These are phyloP conservation scores for Temnothorax unifasciatus DNA, from an alignment of 2,888 invertebrate genomes.

Conservation along the genomic window DNA sequence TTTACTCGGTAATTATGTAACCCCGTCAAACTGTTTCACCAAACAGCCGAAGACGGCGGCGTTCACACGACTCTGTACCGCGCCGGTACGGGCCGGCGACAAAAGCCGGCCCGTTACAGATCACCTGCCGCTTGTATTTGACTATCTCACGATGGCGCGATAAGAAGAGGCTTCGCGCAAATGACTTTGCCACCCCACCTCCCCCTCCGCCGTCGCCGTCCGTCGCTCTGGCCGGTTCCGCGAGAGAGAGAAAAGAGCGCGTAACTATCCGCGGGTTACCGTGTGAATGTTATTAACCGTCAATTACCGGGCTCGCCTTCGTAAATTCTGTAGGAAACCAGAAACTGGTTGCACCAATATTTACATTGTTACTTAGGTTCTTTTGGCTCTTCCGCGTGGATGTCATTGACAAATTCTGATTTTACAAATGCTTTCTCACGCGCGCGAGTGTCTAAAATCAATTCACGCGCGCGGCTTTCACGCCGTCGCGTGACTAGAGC, in stretches of 20 bases:
- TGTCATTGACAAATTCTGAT: slow-evolving; percentile 6
- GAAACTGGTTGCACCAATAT: slow-evolving; percentile 8
- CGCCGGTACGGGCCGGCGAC: slow-evolving; percentile 62
- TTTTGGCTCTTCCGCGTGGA: neutral
- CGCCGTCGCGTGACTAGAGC: slow-evolving; percentile 12
- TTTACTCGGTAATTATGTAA: slow-evolving; percentile 85
- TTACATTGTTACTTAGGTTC: neutral
- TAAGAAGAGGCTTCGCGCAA: slow-evolving; percentile 61
- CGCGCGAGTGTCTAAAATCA: slow-evolving; percentile 12
- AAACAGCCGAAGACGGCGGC: slow-evolving; percentile 80
- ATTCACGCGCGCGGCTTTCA: slow-evolving; percentile 1
- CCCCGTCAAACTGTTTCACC: slow-evolving; percentile 85
- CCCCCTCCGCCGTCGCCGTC: neutral
- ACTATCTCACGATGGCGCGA: slow-evolving; percentile 84
- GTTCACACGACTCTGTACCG: slow-evolving; percentile 80
- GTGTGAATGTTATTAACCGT: slow-evolving; percentile 11
- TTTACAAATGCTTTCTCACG: neutral
- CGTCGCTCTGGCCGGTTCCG: neutral
- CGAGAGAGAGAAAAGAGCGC: slow-evolving; percentile 27
- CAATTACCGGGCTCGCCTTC: slow-evolving; percentile 10
- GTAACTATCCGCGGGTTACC: slow-evolving; percentile 3
- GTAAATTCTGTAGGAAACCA: neutral
- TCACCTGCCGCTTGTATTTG: slow-evolving; percentile 82
- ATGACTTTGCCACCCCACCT: slow-evolving; percentile 35
- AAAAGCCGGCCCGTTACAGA: slow-evolving; percentile 82